phyloP scores from a whole-genome alignment of 2,797 vertebrate species.

The Coilia nasus region DNA sequence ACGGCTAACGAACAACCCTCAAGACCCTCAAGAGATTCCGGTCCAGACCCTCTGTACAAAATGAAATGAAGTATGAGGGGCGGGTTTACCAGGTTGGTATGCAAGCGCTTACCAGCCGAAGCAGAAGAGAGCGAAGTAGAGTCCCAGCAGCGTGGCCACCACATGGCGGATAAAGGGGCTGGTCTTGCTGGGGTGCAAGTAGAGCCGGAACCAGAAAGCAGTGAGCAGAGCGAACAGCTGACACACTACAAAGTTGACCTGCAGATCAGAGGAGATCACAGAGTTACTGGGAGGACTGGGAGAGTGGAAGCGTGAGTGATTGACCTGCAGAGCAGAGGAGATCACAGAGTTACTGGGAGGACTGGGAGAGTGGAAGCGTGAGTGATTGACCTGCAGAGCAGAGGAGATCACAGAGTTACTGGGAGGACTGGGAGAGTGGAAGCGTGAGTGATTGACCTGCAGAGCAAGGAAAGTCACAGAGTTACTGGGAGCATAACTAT shows the following conservation, averaged over 20 bases:
- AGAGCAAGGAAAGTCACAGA: not conserved
- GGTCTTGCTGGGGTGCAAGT: slow-evolving; percentile 86
- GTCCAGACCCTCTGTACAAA: too few relatives aligned
- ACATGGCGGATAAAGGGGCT: slow-evolving; percentile 85
- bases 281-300: not conserved
- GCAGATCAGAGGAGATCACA: slow-evolving; percentile 22
- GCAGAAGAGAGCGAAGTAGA: slow-evolving; percentile 91
- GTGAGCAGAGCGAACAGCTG: slow-evolving; percentile 88
- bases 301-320: too few relatives aligned
- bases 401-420: not conserved
- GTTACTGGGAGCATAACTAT: too few relatives aligned
- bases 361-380: not conserved
- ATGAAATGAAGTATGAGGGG: too few relatives aligned
- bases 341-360: not conserved
- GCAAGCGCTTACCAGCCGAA: slow-evolving; percentile 86
- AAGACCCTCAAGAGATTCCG: too few relatives aligned
- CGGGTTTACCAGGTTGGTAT: too few relatives aligned
- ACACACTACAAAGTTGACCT: slow-evolving; percentile 93
- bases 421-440: not conserved
- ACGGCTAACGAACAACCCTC: too few relatives aligned
- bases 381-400: slow-evolving; percentile 68
- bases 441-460: slow-evolving; percentile 68
- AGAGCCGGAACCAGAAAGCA: slow-evolving; percentile 86
- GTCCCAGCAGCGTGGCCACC: slow-evolving; percentile 86
- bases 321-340: slow-evolving; percentile 69